phyloP scores from a whole-genome alignment of 35 echinoderm and acorn worm genomes.

The Heliocidaris erythrogramma region DNA sequence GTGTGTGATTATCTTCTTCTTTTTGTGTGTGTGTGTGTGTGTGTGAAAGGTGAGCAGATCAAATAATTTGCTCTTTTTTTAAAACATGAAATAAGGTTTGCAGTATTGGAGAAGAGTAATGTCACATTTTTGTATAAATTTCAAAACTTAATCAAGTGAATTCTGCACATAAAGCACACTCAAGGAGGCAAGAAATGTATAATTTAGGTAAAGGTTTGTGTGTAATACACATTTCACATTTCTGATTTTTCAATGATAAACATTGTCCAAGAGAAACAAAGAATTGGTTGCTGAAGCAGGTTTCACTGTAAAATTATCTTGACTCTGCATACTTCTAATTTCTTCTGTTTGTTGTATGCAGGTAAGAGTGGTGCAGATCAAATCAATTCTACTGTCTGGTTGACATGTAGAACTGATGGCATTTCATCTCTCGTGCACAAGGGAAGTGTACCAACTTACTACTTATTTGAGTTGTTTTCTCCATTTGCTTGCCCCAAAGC shows the following conservation, averaged over 20 bases:
- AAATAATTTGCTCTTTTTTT: no score
- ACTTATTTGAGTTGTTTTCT: conserved; percentile 18
- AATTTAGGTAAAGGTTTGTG: no score
- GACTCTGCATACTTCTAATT: background rate
- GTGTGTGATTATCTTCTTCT: no score
- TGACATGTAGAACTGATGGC: background rate
- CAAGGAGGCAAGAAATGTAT: background rate
- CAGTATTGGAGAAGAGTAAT: no score
- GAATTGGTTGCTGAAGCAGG: background rate
- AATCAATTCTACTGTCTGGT: conserved; percentile 14
- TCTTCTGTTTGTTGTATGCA: background rate
- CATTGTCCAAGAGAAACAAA: no score
- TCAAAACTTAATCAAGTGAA: no score
- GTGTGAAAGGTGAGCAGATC: no score
- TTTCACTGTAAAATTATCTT: background rate
- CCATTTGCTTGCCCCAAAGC: background rate
- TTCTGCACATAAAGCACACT: background rate
- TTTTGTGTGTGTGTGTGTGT: no score
- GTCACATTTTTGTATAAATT: no score
- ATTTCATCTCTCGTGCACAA: background rate
- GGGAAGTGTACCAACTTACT: background rate
- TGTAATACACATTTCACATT: no score
- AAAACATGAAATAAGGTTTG: no score
- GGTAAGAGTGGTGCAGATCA: conserved; percentile 3
- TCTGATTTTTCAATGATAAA: no score